A percentile compares a stretch with the other conserved stretches of the same genome.
Conservation (phyloP, 1,140 invertebrate species). For the Thereuonema tuberculata region DNA sequence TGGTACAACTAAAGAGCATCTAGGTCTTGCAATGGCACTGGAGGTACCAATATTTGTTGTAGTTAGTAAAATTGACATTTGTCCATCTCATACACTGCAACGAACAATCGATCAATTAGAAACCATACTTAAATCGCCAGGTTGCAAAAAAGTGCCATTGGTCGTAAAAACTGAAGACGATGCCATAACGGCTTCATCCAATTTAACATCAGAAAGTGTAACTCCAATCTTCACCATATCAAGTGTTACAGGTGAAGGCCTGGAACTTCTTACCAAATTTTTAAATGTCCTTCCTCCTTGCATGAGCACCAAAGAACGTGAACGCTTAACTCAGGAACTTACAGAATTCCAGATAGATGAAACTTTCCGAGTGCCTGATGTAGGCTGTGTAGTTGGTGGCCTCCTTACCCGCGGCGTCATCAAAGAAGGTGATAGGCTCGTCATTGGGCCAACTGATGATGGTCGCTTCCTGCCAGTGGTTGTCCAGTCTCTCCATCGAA, state of each 20-base stretch:
- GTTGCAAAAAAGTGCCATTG: slow-evolving; percentile 53
- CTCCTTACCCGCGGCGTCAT: slow-evolving; percentile 67
- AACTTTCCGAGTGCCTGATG: slow-evolving; percentile 61
- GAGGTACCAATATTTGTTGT: slow-evolving; percentile 81
- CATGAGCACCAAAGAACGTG: slow-evolving; percentile 49
- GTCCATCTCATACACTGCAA: slow-evolving; percentile 31
- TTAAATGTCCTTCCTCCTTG: slow-evolving; percentile 55
- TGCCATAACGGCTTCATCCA: slow-evolving; percentile 49
- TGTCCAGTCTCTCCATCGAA: slow-evolving; percentile 74
- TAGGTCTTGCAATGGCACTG: slow-evolving; percentile 64
- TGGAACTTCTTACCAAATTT: slow-evolving; percentile 65
- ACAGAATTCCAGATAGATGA: slow-evolving; percentile 88
- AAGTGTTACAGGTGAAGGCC: slow-evolving; percentile 76
- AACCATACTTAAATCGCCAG: slow-evolving; percentile 43
- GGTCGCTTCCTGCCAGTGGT: slow-evolving; percentile 64
- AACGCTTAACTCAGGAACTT: slow-evolving; percentile 54
- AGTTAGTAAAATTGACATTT: slow-evolving; percentile 74
- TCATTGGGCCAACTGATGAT: slow-evolving; percentile 62
- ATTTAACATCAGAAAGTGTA: slow-evolving; percentile 45
- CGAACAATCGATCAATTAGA: slow-evolving; percentile 46
- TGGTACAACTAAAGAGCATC: slow-evolving; percentile 49
- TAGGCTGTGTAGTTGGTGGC: slow-evolving; percentile 65
- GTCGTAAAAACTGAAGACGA: slow-evolving; percentile 52
- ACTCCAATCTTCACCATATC: slow-evolving; percentile 89
- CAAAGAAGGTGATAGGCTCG: slow-evolving; percentile 60